These are phyloP conservation scores for Escarpia spicata DNA, from an alignment of 2,888 invertebrate species.

Conservation along the genomic window DNA sequence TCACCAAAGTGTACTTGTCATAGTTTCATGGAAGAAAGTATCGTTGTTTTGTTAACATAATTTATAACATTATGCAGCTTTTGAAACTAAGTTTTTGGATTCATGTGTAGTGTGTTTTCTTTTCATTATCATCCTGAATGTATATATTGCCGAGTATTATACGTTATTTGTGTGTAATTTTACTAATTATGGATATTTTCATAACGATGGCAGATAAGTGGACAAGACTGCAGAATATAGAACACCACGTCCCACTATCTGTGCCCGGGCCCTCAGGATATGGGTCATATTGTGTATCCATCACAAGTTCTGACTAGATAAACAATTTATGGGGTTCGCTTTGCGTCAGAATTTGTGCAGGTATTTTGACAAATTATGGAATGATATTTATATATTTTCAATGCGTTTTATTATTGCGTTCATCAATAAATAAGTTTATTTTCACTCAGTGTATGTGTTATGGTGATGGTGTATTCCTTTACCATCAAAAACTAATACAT, in stretches of 20 bases:
- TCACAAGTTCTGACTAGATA: background rate
- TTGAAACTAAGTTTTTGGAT: background rate
- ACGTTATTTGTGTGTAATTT: background rate
- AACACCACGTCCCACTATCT: background rate
- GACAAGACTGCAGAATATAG: background rate
- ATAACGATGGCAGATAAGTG: background rate
- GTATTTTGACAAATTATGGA: background rate
- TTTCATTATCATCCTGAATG: background rate
- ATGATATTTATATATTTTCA: background rate
- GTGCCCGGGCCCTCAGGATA: background rate
- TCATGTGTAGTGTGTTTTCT: background rate
- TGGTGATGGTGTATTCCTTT: background rate
- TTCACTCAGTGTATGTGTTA: no score
- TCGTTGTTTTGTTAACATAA: background rate
- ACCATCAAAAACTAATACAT: background rate
- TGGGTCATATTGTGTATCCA: background rate
- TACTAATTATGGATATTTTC: background rate
- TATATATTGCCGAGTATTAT: background rate
- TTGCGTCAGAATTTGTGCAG: background rate
- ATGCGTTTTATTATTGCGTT: background rate
- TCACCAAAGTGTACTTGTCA: no score
- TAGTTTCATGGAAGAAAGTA: no score
- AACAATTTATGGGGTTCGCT: background rate
- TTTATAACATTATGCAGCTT: background rate
- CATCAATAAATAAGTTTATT: background rate